Evolutionary conservation across 2,113 vertebrate genomes (phyloP).

Genomic region (Larimichthys crocea): DNA sequence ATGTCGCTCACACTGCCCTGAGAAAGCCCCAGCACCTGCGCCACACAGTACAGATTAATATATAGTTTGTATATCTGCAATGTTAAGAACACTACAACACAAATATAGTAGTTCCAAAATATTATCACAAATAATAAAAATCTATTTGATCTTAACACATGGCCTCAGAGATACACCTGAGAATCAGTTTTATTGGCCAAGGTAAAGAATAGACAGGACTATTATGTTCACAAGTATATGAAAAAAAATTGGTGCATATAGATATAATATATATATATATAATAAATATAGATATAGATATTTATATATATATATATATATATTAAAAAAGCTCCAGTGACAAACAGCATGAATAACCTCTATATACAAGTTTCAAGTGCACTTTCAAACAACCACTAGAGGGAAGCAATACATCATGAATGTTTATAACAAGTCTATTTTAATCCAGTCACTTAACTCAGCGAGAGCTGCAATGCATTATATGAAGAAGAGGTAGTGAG

Average conservation of each 20-base stretch:
- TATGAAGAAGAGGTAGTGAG: not conserved
- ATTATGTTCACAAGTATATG: too few species aligned
- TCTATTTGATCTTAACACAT: not conserved
- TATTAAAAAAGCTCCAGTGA: too few species aligned
- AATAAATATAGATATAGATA: too few species aligned
- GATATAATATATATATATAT: too few species aligned
- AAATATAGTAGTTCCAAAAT: not conserved
- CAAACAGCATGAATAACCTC: too few species aligned
- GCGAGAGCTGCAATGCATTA: not conserved
- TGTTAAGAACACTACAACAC: not conserved
- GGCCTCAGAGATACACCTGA: not conserved
- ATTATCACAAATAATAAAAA: not conserved
- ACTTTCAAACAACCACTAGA: constrained; percentile 70
- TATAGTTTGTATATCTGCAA: not conserved
- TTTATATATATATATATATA: too few species aligned
- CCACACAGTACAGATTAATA: not conserved
- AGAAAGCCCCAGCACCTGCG: constrained; percentile 94
- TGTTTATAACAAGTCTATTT: not conserved
- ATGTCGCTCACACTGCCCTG: constrained; percentile 99
- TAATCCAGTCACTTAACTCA: not conserved
- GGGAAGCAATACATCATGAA: constrained; percentile 64
- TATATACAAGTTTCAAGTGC: too few species aligned
- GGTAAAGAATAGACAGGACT: too few species aligned
- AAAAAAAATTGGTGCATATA: too few species aligned
- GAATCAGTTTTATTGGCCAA: too few species aligned